phyloP scores from a whole-genome alignment of 2,888 invertebrate genomes.

The Xestia ashworthii region DNA sequence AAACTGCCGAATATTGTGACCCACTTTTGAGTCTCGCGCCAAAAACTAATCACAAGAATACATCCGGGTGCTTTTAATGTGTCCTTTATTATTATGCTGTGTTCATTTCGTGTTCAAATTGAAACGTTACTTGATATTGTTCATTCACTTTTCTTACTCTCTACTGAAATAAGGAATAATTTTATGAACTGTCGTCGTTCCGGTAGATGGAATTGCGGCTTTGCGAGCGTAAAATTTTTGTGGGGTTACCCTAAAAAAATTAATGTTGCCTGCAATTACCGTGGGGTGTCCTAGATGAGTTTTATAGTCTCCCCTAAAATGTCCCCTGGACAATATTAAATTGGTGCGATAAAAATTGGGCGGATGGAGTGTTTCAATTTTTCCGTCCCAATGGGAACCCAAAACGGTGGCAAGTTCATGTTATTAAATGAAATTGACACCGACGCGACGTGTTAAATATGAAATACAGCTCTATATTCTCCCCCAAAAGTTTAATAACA shows the following conservation, averaged over 20 bases:
- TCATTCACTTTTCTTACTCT: slow-evolving; percentile 20
- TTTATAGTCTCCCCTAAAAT: slow-evolving; percentile 27
- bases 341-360: slow-evolving; percentile 23
- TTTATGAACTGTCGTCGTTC: background rate
- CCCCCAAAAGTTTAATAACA: slow-evolving; percentile 4
- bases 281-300: slow-evolving; percentile 37
- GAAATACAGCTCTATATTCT: slow-evolving; percentile 2
- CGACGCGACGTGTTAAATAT: slow-evolving; percentile 9
- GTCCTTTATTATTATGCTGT: slow-evolving; percentile 45
- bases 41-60: slow-evolving; percentile 58
- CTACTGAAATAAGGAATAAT: slow-evolving; percentile 22
- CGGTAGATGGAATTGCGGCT: background rate
- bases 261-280: slow-evolving; percentile 40
- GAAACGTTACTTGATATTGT: slow-evolving; percentile 31
- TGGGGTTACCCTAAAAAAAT: slow-evolving; percentile 26
- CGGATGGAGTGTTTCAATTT: slow-evolving; percentile 26
- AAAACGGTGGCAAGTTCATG: slow-evolving; percentile 19
- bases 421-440: slow-evolving; percentile 40
- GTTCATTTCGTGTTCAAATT: slow-evolving; percentile 39
- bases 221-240: background rate
- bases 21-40: slow-evolving; percentile 41
- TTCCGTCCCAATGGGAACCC: slow-evolving; percentile 11
- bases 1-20: slow-evolving; percentile 56
- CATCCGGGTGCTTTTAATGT: slow-evolving; percentile 39
- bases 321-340: slow-evolving; percentile 40